phyloP scores from a whole-genome alignment of 2,797 vertebrate species.

The Sebastes taczanowskii region DNA sequence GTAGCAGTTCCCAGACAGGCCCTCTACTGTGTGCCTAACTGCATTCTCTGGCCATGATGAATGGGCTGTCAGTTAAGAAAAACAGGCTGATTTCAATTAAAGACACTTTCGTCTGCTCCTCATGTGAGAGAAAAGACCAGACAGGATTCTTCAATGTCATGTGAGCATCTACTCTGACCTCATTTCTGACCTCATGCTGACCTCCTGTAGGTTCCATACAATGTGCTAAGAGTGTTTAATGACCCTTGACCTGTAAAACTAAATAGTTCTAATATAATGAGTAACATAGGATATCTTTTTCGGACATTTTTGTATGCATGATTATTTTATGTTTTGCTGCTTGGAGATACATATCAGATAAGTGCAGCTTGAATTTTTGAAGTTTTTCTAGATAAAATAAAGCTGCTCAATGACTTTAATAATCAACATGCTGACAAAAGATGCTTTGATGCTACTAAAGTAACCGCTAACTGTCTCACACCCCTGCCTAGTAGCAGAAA shows the following conservation, averaged over 20 bases:
- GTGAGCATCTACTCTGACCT: conserved; percentile 70
- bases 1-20: conserved; percentile 82
- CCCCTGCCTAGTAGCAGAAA: conserved; percentile 11
- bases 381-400: neutral
- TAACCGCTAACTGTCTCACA: conserved; percentile 20
- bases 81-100: conserved; percentile 90
- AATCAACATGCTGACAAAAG: conserved; percentile 4
- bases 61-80: conserved; percentile 91
- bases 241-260: conserved; percentile 18
- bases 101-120: conserved; percentile 80
- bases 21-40: conserved; percentile 81
- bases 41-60: conserved; percentile 85
- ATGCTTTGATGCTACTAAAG: neutral
- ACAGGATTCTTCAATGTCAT: conserved; percentile 70
- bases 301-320: neutral
- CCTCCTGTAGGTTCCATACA: conserved; percentile 53
- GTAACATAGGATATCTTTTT: neutral
- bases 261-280: conserved; percentile 18
- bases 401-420: neutral
- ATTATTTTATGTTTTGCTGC: neutral
- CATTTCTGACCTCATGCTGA: conserved; percentile 70
- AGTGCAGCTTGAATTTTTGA: neutral
- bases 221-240: conserved; percentile 11
- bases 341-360: neutral
- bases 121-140: conserved; percentile 78